phyloP scores from a whole-genome alignment of 2,888 invertebrate species.

The Sthenelais limicola region DNA sequence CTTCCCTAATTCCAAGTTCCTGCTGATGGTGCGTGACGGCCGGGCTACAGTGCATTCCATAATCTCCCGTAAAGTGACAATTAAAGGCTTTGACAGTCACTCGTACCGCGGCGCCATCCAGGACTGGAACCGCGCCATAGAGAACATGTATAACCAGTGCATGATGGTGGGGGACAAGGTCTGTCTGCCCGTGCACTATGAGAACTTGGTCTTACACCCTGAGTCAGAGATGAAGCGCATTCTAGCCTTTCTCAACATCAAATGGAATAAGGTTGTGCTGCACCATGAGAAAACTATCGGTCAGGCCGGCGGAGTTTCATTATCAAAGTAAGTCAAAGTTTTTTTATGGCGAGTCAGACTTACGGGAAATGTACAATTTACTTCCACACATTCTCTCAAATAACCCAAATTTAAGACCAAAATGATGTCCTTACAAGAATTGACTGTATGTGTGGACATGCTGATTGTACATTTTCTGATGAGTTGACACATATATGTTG shows the following conservation, averaged over 20 bases:
- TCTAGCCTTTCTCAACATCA: constrained; percentile 87
- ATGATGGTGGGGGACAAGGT: constrained; percentile 64
- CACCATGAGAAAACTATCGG: constrained; percentile 97
- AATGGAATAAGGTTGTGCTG: constrained; percentile 94
- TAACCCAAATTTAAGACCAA: too few relatives aligned
- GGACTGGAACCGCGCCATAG: constrained; percentile 96
- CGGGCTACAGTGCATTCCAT: constrained; percentile 98
- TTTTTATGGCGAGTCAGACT: too few relatives aligned
- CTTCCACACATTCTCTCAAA: too few relatives aligned
- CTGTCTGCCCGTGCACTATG: constrained; percentile 92
- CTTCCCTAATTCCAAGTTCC: constrained; percentile 97
- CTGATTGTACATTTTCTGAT: too few relatives aligned
- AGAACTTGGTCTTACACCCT: constrained; percentile 95
- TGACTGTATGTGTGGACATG: too few relatives aligned
- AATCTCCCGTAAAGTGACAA: constrained; percentile 90
- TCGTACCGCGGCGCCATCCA: constrained; percentile 88
- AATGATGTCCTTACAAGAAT: too few relatives aligned
- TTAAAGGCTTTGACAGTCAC: constrained; percentile 92
- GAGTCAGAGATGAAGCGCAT: constrained; percentile 88
- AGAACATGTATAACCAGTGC: constrained; percentile 94
- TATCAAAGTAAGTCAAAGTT: constrained; percentile 87
- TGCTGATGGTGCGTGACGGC: constrained; percentile 97
- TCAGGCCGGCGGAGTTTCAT: constrained; percentile 91
- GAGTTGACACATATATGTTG: too few relatives aligned
- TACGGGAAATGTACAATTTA: too few relatives aligned